Percentiles rank a stretch among this genome's conserved stretches.
These are phyloP conservation scores for Falco concolor DNA, from an alignment of 2,797 vertebrate genomes.

Conservation along the genomic window DNA sequence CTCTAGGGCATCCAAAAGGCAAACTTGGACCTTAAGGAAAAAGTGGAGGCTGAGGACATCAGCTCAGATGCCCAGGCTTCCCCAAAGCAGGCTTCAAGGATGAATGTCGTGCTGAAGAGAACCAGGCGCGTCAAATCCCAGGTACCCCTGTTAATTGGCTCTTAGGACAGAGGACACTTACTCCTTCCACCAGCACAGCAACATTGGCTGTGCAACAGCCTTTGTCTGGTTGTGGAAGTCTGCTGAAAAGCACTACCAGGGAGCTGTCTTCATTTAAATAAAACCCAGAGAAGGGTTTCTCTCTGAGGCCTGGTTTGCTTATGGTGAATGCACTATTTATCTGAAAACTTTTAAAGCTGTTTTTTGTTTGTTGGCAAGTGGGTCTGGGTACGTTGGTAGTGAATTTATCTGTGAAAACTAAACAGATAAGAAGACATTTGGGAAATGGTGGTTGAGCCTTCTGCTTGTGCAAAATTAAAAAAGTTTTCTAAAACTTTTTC, in stretches of 20 bases:
- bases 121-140: slow-evolving; percentile 79
- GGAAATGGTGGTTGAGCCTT: background rate
- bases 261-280: background rate
- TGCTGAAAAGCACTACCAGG: background rate
- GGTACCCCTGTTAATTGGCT: slow-evolving; percentile 53
- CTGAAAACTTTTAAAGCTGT: background rate
- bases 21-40: slow-evolving; percentile 85
- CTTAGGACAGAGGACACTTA: background rate
- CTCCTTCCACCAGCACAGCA: background rate
- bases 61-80: slow-evolving; percentile 71
- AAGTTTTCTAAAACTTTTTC: background rate
- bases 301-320: background rate
- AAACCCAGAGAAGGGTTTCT: background rate
- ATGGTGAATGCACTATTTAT: background rate
- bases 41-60: slow-evolving; percentile 83
- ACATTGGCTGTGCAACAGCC: background rate
- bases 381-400: background rate
- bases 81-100: slow-evolving; percentile 71
- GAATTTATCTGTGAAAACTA: background rate
- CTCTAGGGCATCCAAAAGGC: slow-evolving; percentile 87
- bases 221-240: background rate
- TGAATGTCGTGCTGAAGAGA: slow-evolving; percentile 75
- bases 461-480: background rate
- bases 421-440: background rate
- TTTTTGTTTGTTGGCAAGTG: background rate